Base-by-base conservation (phyloP, 1,140 invertebrate species). In the Zaprionus tsacasi region DNA sequence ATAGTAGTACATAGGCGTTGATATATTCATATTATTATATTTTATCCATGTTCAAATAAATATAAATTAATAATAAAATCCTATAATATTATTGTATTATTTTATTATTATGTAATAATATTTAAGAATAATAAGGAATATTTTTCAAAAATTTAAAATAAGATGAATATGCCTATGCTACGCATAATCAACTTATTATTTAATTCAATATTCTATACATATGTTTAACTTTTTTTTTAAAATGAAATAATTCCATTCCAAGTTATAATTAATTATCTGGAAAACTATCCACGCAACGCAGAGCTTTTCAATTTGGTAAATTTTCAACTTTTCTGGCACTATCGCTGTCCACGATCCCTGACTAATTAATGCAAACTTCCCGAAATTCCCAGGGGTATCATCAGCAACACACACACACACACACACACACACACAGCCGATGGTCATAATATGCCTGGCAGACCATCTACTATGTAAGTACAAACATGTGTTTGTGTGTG, bases 311-410 rank as follows among this genome's bases (percentile, higher is more conserved):
- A 69, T 69, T 69, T 60, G 33, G 57, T 21, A n/a, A 69, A 59
- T 30, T 56, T 30, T n/a, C 21, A 69, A 59, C 38, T 56, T 30
- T 30, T 25, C 25, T 8, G 17, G 17, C n/a, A n/a, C 15, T 2
- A 6, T 50, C 55, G 38, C 3, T 50, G 30, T 38, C 48, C 52
- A 57, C 17, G n/a, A 64, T 70, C 76, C 73, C 61, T 48, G 38
- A 72, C 79, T 87, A 87, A 86, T 86, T 86, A 86, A 87, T 82
- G 78, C 50, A 76, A 79, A 67, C 43, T 82, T 76, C 68, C 63
- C 40, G 48, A 66, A 82, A 67, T 38, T 82, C 79, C 76, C 70
- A 33, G 40, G 64, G 58, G 82, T 33, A 27, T 15, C 36, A 52
- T 57, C 50, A 36, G 35, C 43, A 59, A 21, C 27, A 40, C 57